A percentile compares a stretch with the other conserved stretches of the same genome.
Evolutionary conservation across 2,888 invertebrate species (phyloP).

Genomic region (Cephus nigrinus): DNA sequence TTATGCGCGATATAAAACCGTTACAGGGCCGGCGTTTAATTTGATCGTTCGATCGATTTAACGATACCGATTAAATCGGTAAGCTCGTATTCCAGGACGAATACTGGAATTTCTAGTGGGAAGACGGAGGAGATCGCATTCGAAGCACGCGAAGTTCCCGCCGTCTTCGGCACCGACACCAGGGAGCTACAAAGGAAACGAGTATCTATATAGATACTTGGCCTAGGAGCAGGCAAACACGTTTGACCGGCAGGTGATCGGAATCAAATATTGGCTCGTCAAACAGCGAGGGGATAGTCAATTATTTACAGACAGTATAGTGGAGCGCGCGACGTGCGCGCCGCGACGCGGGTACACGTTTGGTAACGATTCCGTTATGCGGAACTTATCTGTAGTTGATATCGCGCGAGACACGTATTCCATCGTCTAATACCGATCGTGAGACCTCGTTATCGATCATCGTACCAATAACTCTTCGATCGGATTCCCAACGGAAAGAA

Average conservation of each 20-base stretch:
- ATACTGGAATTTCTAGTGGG: no score
- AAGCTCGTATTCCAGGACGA: no score
- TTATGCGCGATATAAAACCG: no score
- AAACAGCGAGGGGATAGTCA: constrained; percentile 21
- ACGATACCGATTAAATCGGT: no score
- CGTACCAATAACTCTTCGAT: background rate
- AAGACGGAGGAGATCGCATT: no score
- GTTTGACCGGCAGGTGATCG: constrained; percentile 21
- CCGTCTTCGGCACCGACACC: no score
- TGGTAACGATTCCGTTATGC: constrained; percentile 21
- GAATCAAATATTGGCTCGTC: constrained; percentile 24
- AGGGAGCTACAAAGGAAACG: no score
- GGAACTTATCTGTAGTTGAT: background rate
- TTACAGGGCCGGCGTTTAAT: no score
- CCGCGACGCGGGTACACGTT: constrained; percentile 17
- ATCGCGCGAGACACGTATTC: background rate
- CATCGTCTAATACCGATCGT: background rate
- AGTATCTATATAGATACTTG: no score
- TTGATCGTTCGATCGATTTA: no score
- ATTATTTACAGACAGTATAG: constrained; percentile 16
- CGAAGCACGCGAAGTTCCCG: no score
- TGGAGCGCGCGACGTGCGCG: background rate
- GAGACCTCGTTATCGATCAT: constrained; percentile 2
- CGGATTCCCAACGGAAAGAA: no score
- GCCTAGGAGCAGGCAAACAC: constrained; percentile 12